Percentiles rank a stretch among this genome's conserved stretches.
Evolutionary conservation across 2,888 invertebrate species (phyloP).

Genomic region (Caenorhabditis sp.): DNA sequence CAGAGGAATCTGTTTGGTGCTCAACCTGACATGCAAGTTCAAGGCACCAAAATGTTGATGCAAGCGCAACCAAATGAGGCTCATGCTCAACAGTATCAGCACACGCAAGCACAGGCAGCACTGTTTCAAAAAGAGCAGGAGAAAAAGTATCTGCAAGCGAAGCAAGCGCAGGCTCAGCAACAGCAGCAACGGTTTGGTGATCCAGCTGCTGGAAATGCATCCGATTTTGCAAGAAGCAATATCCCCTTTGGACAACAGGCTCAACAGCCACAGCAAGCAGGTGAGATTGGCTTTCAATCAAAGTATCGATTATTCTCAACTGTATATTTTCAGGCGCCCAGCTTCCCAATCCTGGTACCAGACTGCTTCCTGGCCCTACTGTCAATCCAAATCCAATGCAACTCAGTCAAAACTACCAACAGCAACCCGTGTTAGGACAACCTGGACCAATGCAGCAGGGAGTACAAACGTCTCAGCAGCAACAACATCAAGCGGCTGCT

Average conservation of each 20-base stretch:
- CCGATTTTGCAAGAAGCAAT: slow-evolving; percentile 15
- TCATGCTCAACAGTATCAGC: slow-evolving; percentile 45
- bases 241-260: slow-evolving; percentile 34
- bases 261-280: slow-evolving; percentile 1
- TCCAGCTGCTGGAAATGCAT: slow-evolving; percentile 23
- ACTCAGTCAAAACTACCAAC: slow-evolving; percentile 3
- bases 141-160: slow-evolving; percentile 41
- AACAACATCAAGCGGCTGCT: not conserved
- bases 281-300: not conserved
- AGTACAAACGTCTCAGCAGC: not conserved
- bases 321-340: slow-evolving; percentile 1
- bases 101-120: slow-evolving; percentile 35
- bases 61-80: slow-evolving; percentile 29
- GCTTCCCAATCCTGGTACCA: slow-evolving; percentile 13
- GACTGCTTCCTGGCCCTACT: slow-evolving; percentile 3
- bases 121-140: slow-evolving; percentile 33
- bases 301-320: not conserved
- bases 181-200: slow-evolving; percentile 39
- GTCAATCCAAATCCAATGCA: slow-evolving; percentile 9
- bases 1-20: slow-evolving; percentile 16
- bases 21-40: slow-evolving; percentile 23
- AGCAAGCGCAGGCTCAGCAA: slow-evolving; percentile 13
- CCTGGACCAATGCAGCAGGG: slow-evolving; percentile 43
- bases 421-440: slow-evolving; percentile 20
- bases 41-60: slow-evolving; percentile 24